These are phyloP conservation scores for Agrochola macilenta DNA, from an alignment of 2,888 invertebrate genomes.

Conservation along the genomic window DNA sequence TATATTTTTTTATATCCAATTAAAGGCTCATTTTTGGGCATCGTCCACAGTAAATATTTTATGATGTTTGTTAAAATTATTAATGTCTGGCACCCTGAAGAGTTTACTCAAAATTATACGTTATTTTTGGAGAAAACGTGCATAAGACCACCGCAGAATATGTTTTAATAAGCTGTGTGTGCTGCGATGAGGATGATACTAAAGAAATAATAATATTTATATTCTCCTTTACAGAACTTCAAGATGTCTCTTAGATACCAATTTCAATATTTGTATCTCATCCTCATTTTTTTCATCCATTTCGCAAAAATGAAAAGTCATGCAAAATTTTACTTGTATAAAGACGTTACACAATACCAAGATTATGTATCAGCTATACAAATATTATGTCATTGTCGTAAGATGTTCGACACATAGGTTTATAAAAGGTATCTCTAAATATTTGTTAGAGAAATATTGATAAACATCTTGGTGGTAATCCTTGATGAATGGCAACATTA, in stretches of 20 bases:
- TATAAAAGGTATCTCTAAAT: conserved; percentile 73
- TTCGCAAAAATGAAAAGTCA: conserved; percentile 74
- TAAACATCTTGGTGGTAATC: conserved; percentile 86
- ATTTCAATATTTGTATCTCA: conserved; percentile 58
- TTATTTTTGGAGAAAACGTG: conserved; percentile 11
- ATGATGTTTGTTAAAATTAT: conserved; percentile 36
- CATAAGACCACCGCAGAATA: conserved; percentile 27
- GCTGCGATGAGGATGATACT: neutral
- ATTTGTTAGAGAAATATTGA: conserved; percentile 85
- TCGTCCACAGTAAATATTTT: conserved; percentile 27
- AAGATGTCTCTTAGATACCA: conserved; percentile 33
- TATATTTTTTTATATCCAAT: conserved; percentile 27
- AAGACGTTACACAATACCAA: conserved; percentile 74
- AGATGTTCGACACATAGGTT: conserved; percentile 73
- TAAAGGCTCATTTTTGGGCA: conserved; percentile 8
- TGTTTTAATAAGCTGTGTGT: too few relatives aligned
- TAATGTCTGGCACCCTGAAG: conserved; percentile 37
- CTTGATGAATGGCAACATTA: conserved; percentile 78
- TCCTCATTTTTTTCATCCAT: conserved; percentile 29
- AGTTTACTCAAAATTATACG: conserved; percentile 1
- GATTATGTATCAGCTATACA: conserved; percentile 80
- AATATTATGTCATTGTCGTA: conserved; percentile 87
- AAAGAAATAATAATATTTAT: conserved; percentile 13
- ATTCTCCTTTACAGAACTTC: conserved; percentile 18
- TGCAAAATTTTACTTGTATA: conserved; percentile 76